These are phyloP conservation scores for Ariolimax columbianus DNA, from an alignment of 2,888 invertebrate genomes.

Conservation along the genomic window DNA sequence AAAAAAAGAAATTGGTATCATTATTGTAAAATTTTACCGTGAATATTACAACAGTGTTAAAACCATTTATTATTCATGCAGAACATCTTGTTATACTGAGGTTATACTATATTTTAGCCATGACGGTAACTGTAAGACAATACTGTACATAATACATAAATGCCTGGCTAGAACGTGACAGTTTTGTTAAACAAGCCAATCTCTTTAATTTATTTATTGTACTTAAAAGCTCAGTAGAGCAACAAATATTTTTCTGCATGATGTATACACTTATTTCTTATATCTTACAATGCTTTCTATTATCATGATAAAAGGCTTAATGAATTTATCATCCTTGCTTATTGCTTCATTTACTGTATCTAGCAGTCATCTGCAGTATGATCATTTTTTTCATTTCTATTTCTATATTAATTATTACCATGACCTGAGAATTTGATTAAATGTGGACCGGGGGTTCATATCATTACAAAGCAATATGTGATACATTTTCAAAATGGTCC, in stretches of 20 bases:
- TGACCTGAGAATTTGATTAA: neutral
- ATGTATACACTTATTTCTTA: slow-evolving; percentile 40
- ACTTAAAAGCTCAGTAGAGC: slow-evolving; percentile 34
- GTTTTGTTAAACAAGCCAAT: slow-evolving; percentile 9
- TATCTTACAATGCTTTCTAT: slow-evolving; percentile 29
- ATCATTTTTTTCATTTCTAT: neutral
- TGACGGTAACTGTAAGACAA: neutral
- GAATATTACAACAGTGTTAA: too few species aligned
- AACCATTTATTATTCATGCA: too few species aligned
- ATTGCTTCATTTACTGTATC: slow-evolving; percentile 7
- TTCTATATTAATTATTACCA: neutral
- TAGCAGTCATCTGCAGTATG: slow-evolving; percentile 20
- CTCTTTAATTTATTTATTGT: slow-evolving; percentile 45
- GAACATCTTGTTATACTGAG: neutral
- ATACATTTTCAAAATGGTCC: neutral
- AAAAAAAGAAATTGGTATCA: too few species aligned
- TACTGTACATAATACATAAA: slow-evolving; percentile 35
- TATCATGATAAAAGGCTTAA: slow-evolving; percentile 24
- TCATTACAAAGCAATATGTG: neutral
- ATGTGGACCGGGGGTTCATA: slow-evolving; percentile 20
- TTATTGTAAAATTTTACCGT: too few species aligned
- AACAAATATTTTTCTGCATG: slow-evolving; percentile 33
- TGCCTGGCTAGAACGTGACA: slow-evolving; percentile 3
- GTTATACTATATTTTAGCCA: neutral
- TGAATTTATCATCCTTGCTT: slow-evolving; percentile 12